Percentiles rank a stretch among this genome's conserved stretches.
Conservation (phyloP, 2,888 invertebrate genomes). For the Mesorhabditis sp. region DNA sequence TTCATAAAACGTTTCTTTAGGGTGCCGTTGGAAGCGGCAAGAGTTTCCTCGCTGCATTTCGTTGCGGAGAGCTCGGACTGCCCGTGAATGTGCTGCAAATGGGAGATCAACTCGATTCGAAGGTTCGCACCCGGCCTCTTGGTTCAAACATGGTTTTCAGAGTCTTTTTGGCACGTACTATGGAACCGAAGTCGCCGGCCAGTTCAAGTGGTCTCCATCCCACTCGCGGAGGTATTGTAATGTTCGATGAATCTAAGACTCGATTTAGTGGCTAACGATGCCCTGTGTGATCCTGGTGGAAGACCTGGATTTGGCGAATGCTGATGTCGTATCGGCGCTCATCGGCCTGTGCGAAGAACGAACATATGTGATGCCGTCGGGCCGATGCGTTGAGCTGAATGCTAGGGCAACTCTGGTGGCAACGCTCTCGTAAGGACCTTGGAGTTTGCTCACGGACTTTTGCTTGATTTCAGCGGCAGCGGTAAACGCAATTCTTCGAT, state of each 20-base stretch:
- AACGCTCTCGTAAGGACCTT: constrained; percentile 68
- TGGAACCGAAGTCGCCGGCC: constrained; percentile 93
- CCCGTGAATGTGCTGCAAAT: constrained; percentile 81
- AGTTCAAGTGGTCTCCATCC: constrained; percentile 86
- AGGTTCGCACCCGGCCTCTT: constrained; percentile 62
- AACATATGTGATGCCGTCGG: constrained; percentile 79
- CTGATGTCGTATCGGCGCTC: constrained; percentile 73
- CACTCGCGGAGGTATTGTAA: constrained; percentile 36
- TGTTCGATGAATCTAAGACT: neutral
- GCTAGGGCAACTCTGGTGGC: constrained; percentile 88
- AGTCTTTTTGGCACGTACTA: constrained; percentile 84
- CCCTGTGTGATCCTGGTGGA: constrained; percentile 82
- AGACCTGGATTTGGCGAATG: constrained; percentile 87
- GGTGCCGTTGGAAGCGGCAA: constrained; percentile 93
- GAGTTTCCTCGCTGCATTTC: constrained; percentile 81
- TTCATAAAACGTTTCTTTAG: constrained; percentile 63
- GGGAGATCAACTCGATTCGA: constrained; percentile 92
- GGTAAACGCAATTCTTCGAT: constrained; percentile 27
- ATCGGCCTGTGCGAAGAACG: constrained; percentile 33
- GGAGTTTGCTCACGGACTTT: neutral
- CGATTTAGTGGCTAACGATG: constrained; percentile 33
- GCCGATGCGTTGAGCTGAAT: constrained; percentile 75
- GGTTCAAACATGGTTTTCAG: constrained; percentile 46
- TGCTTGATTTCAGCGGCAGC: constrained; percentile 21
- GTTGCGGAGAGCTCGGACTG: constrained; percentile 72